Conservation (phyloP, 2,888 invertebrate genomes). For the Belgica antarctica region DNA sequence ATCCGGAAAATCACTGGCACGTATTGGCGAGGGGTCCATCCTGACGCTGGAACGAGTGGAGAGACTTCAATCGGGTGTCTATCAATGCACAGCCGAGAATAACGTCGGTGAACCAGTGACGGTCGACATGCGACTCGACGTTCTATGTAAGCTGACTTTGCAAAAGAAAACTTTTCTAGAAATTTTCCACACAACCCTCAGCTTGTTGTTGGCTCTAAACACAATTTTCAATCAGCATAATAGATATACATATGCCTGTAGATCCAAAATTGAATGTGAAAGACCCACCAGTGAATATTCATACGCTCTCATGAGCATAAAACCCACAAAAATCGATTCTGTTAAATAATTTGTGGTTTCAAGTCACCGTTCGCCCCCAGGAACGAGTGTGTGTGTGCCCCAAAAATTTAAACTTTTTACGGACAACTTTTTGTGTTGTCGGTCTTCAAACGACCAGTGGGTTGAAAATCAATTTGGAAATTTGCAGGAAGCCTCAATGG, state of each 20-base stretch:
- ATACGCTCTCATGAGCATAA: background rate
- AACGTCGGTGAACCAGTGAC: conserved; percentile 66
- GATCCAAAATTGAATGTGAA: background rate
- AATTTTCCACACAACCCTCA: background rate
- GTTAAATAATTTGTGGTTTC: conserved; percentile 37
- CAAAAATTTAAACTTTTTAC: background rate
- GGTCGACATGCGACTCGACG: conserved; percentile 66
- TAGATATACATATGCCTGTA: too few species aligned
- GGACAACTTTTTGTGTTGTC: background rate
- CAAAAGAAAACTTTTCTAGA: background rate
- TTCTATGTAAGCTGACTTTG: conserved; percentile 60
- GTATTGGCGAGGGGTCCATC: conserved; percentile 63
- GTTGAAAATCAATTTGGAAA: background rate
- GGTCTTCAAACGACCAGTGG: background rate
- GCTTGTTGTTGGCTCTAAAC: background rate
- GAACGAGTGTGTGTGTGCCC: background rate
- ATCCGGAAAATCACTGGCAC: conserved; percentile 53
- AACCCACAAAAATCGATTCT: conserved; percentile 41
- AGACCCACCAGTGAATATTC: background rate
- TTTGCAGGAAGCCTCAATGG: background rate
- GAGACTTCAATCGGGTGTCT: conserved; percentile 63
- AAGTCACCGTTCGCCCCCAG: too few species aligned
- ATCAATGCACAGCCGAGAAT: conserved; percentile 68
- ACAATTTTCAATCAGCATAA: conserved; percentile 24
- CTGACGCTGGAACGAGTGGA: conserved; percentile 64